Evolutionary conservation across 2,113 vertebrate species (phyloP).

Genomic region (Chloropsis cyanopogon): DNA sequence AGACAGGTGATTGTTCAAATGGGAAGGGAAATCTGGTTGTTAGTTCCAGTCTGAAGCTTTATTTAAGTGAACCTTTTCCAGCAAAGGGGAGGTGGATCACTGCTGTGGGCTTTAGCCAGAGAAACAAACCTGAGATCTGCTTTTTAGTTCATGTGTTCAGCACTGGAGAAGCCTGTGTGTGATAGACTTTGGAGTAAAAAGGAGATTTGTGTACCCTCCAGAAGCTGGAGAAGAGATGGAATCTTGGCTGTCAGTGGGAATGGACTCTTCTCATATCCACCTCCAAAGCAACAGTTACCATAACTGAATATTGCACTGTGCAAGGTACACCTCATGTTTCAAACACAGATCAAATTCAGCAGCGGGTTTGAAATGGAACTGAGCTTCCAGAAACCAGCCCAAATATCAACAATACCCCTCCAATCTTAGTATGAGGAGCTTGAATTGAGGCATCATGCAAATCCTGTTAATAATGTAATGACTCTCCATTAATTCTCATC

Average conservation of each 20-base stretch:
- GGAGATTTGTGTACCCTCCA: neutral
- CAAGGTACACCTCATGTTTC: neutral
- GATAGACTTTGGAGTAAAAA: neutral
- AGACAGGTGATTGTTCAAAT: neutral
- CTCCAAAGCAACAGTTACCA: neutral
- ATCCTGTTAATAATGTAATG: neutral
- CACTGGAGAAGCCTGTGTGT: neutral
- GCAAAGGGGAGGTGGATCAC: neutral
- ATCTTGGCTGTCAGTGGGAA: neutral
- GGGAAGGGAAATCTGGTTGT: neutral
- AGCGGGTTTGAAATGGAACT: neutral
- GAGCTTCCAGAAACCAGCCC: neutral
- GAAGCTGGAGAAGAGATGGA: neutral
- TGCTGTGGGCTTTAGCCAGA: neutral
- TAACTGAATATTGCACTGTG: neutral
- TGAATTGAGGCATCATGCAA: neutral
- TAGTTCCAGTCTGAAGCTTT: neutral
- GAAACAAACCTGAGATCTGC: neutral
- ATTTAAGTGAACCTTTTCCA: neutral
- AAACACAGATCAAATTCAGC: neutral
- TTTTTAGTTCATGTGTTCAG: neutral
- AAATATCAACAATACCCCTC: neutral
- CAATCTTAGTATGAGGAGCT: neutral
- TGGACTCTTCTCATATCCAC: neutral
- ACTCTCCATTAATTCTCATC: neutral